phyloP scores from a whole-genome alignment of 2,888 invertebrate species.

The Drosophila nigritarsus region DNA sequence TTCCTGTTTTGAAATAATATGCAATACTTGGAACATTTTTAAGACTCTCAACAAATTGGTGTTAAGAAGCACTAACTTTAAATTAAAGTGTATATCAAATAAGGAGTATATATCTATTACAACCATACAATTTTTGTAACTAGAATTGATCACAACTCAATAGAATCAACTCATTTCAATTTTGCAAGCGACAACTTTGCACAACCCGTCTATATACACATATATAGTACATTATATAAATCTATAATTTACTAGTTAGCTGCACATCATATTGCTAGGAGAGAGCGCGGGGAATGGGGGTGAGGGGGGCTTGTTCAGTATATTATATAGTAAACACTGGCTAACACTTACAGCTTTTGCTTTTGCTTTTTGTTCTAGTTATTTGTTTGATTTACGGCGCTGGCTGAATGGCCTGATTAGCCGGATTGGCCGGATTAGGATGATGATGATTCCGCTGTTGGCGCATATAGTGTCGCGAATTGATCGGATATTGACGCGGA shows the following conservation, averaged over 20 bases:
- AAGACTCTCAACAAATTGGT: background rate
- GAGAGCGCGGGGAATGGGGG: conserved; percentile 1
- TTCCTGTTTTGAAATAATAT: background rate
- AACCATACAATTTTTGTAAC: background rate
- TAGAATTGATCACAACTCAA: background rate
- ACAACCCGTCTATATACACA: conserved; percentile 27
- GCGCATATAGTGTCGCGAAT: conserved; percentile 85
- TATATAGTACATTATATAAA: conserved; percentile 20
- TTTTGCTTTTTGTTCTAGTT: background rate
- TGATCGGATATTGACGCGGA: conserved; percentile 86
- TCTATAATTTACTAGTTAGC: conserved; percentile 54
- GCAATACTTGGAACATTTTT: background rate
- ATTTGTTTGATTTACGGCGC: background rate
- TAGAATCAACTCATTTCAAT: background rate
- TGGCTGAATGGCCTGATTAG: conserved; percentile 3
- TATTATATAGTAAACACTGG: conserved; percentile 16
- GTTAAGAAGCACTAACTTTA: background rate
- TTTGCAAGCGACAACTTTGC: conserved; percentile 7
- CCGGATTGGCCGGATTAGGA: conserved; percentile 31
- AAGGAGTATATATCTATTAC: background rate
- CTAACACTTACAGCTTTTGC: conserved; percentile 29
- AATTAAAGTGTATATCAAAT: background rate
- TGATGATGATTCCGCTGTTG: conserved; percentile 58
- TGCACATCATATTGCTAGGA: conserved; percentile 14
- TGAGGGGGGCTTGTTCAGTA: conserved; percentile 8